Evolutionary conservation across 2,797 vertebrate species (phyloP).

Genomic region (Microctenopoma stevenorrisi): DNA sequence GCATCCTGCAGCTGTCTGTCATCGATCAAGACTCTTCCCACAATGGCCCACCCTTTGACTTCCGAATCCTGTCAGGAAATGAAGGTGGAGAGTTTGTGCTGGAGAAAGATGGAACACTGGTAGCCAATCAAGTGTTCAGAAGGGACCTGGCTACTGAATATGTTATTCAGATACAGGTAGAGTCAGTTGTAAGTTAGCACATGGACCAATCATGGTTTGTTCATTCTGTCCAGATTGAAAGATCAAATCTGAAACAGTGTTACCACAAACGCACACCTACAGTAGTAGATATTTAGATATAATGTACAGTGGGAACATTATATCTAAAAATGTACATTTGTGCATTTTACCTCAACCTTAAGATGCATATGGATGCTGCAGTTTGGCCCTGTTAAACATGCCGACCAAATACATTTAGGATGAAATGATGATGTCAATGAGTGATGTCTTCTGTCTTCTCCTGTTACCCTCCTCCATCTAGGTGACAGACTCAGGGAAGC

Average conservation of each 20-base stretch:
- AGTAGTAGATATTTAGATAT: no score
- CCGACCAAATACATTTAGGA: no score
- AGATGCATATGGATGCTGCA: no score
- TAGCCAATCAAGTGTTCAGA: slow-evolving; percentile 91
- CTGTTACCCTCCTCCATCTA: slow-evolving; percentile 44
- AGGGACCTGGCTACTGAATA: slow-evolving; percentile 89
- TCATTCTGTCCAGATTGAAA: no score
- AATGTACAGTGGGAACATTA: no score
- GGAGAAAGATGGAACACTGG: slow-evolving; percentile 89
- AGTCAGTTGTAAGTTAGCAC: not conserved
- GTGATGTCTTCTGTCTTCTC: not conserved
- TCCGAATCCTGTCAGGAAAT: slow-evolving; percentile 92
- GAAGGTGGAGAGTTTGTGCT: slow-evolving; percentile 91
- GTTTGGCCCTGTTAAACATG: no score
- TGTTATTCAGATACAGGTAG: slow-evolving; percentile 91
- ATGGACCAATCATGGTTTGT: not conserved
- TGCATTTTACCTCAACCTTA: no score
- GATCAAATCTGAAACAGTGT: no score
- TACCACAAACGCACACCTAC: no score
- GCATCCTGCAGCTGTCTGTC: slow-evolving; percentile 93
- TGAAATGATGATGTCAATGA: no score
- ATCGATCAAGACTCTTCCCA: slow-evolving; percentile 94
- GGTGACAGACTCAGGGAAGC: slow-evolving; percentile 94
- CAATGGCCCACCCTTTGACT: slow-evolving; percentile 95
- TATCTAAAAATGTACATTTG: no score